Base-by-base conservation (phyloP, 2,113 vertebrate genomes). In the Anhinga anhinga region DNA sequence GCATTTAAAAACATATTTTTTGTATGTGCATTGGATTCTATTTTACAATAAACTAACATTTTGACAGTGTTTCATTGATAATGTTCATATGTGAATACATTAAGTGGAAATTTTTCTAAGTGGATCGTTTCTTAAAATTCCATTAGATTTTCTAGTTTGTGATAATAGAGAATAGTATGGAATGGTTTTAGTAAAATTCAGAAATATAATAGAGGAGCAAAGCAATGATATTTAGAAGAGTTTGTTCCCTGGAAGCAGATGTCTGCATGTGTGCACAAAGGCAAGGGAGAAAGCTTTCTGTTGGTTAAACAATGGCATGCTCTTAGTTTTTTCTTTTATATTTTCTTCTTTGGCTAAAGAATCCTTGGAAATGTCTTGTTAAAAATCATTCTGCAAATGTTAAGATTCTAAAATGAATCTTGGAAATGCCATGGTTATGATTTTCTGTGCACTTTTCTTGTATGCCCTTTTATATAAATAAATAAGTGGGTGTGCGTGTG, bases 181-280 rank as follows among this genome's bases (percentile, higher is more conserved):
- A 70, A 84, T 76, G 34, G 27, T 81, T 90, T 90, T 50, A 94
- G 66, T 93, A 96, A 55, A 44, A 63, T 86, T 91, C 59, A 66
- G 52, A 78, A 89, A 84, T 86, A 55, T 49, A 88, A 69, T 14
- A 86, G 45, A 90, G 53, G 32, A 58, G 69, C 62, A 91, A 81
- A 89, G 77, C 55, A 90, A 23, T 53, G 30, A n/a, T 66, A 58
- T 92, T 94, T 70, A 91, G 67, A 77, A 56, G 66, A 78, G 23
- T 82, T 96, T 86, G 52, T 81, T 95, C 56, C 38, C 40, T 89
- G 38, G 82, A 91, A 96, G 88, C 88, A 91, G 76, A 84, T 93
- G 91, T 96, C 89, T 88, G 42, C 45, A 58, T 86, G 69, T 78
- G 80, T 91, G 63, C 76, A 62, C 67, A 86, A 86, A 88, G 56